Percentiles rank a stretch among this genome's conserved stretches.
Conservation (phyloP, 2,888 invertebrate genomes). For the Drosophila villosipedis region DNA sequence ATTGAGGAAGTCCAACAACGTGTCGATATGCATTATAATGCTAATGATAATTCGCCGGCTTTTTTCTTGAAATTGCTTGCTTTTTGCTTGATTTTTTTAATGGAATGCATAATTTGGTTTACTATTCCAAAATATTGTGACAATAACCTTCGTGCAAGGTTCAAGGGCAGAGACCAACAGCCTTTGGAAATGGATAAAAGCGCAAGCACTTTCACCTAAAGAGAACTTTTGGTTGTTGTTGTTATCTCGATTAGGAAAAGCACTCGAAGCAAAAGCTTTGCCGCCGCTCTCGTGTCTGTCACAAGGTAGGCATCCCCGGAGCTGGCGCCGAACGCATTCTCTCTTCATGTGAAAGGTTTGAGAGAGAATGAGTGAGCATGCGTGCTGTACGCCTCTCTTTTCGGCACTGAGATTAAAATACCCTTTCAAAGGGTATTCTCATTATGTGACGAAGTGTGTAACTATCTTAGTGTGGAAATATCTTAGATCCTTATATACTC, state of each 20-base stretch:
- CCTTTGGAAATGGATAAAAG: slow-evolving; percentile 22
- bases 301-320: slow-evolving; percentile 46
- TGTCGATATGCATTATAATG: slow-evolving; percentile 28
- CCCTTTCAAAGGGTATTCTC: neutral
- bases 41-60: slow-evolving; percentile 2
- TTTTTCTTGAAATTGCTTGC: slow-evolving; percentile 11
- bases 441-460: neutral
- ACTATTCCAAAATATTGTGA: slow-evolving; percentile 5
- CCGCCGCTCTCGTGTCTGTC: slow-evolving; percentile 34
- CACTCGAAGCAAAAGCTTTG: slow-evolving; percentile 47
- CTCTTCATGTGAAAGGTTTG: slow-evolving; percentile 35
- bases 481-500: neutral
- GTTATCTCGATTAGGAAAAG: slow-evolving; percentile 28
- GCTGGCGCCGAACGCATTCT: slow-evolving; percentile 38
- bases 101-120: neutral
- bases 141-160: slow-evolving; percentile 54
- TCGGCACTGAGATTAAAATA: slow-evolving; percentile 6
- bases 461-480: neutral
- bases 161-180: slow-evolving; percentile 55
- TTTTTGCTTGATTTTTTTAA: neutral
- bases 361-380: slow-evolving; percentile 45
- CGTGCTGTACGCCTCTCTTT: slow-evolving; percentile 12
- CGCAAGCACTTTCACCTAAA: slow-evolving; percentile 44
- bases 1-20: slow-evolving; percentile 10
- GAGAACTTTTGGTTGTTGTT: slow-evolving; percentile 33